These are phyloP conservation scores for Antennarius maculatus DNA, from an alignment of 2,797 vertebrate species.

Conservation along the genomic window DNA sequence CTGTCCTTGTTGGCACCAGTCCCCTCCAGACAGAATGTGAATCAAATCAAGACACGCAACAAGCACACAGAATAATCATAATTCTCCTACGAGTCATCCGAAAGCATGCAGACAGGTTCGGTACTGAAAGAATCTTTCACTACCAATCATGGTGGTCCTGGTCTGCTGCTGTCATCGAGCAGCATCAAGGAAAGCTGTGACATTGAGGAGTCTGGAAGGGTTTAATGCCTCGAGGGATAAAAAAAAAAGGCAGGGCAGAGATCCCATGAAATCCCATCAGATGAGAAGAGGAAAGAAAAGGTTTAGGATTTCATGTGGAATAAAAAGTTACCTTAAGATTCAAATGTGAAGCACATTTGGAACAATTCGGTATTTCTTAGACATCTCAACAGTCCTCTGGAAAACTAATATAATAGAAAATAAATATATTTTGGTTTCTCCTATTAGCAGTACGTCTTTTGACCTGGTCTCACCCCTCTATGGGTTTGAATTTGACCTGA, in stretches of 20 bases:
- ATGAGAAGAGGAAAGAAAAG: neutral
- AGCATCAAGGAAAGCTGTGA: conserved; percentile 20
- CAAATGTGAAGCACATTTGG: neutral
- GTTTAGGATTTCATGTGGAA: neutral
- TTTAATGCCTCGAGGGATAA: conserved; percentile 4
- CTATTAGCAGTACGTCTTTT: neutral
- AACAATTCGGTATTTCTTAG: too few relatives aligned
- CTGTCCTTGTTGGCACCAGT: conserved; percentile 24
- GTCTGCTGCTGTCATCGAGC: conserved; percentile 2
- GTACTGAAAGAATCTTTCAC: neutral
- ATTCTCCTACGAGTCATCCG: neutral
- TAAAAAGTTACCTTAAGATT: neutral
- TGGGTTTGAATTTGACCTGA: neutral
- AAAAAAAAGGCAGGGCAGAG: neutral
- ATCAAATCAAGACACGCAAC: too few relatives aligned
- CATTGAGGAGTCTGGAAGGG: conserved; percentile 26
- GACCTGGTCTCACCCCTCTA: neutral
- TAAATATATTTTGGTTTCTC: neutral
- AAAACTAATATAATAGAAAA: too few relatives aligned
- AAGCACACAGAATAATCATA: too few relatives aligned
- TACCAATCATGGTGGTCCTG: conserved; percentile 32
- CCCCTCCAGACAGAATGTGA: conserved; percentile 32
- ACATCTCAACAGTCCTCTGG: too few relatives aligned
- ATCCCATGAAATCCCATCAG: neutral
- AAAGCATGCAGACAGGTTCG: neutral